These are phyloP conservation scores for Scaptomyza hsui DNA, from an alignment of 1,140 invertebrate species.

Conservation along the genomic window DNA sequence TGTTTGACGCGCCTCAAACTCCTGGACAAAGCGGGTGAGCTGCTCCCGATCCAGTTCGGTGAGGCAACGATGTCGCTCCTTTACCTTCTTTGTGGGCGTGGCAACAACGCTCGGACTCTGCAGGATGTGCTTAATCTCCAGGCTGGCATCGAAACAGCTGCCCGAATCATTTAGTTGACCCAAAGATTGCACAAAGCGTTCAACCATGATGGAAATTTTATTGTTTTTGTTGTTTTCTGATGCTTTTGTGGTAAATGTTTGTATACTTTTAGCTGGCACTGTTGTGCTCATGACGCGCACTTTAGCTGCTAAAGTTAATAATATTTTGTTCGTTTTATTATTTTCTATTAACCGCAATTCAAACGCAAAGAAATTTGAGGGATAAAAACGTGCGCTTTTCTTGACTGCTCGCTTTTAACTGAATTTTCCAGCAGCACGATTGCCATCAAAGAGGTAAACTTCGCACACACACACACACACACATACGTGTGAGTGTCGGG, in stretches of 20 bases:
- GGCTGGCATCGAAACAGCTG: slow-evolving; percentile 79
- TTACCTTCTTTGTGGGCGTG: slow-evolving; percentile 21
- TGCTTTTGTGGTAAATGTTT: slow-evolving; percentile 24
- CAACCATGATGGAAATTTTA: slow-evolving; percentile 67
- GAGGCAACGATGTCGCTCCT: slow-evolving; percentile 61
- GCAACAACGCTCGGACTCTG: slow-evolving; percentile 29
- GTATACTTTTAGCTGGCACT: slow-evolving; percentile 14
- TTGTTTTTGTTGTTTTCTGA: slow-evolving; percentile 5
- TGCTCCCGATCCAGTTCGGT: slow-evolving; percentile 78
- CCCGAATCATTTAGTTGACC: slow-evolving; percentile 77
- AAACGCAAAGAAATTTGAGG: slow-evolving; percentile 55
- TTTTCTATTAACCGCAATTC: slow-evolving; percentile 44
- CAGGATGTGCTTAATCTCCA: slow-evolving; percentile 75
- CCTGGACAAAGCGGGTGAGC: slow-evolving; percentile 63
- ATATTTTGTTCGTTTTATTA: slow-evolving; percentile 14
- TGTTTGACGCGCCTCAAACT: slow-evolving; percentile 70
- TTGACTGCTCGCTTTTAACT: slow-evolving; percentile 61
- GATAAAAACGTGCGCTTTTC: slow-evolving; percentile 45
- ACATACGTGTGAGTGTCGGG: neutral
- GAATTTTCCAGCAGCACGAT: slow-evolving; percentile 58
- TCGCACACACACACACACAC: slow-evolving; percentile 15
- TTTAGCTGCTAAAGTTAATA: slow-evolving; percentile 22
- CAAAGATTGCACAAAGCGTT: slow-evolving; percentile 74
- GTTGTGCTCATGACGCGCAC: slow-evolving; percentile 58
- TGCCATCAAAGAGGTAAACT: slow-evolving; percentile 66